Conservation (phyloP, 2,113 vertebrate genomes). For the Gila orcuttii region DNA sequence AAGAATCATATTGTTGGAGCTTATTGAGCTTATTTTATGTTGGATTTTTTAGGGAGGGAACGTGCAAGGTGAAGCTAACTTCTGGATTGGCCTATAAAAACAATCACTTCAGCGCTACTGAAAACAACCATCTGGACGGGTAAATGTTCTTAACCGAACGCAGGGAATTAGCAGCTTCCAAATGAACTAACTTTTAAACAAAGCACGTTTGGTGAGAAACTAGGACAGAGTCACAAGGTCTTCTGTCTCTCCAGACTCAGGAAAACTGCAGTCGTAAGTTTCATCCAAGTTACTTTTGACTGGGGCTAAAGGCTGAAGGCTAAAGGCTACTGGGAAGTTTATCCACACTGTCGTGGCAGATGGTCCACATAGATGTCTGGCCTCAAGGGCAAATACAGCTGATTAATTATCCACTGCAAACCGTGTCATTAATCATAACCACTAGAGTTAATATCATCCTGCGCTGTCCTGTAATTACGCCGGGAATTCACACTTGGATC, state of each 20-base stretch:
- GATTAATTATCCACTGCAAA: conserved; percentile 51
- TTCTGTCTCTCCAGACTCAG: neutral
- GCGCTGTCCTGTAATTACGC: conserved; percentile 8
- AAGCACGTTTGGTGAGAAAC: neutral
- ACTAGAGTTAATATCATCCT: conserved; percentile 41
- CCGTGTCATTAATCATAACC: conserved; percentile 51
- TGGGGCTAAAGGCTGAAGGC: neutral
- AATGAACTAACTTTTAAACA: neutral
- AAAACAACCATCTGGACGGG: neutral
- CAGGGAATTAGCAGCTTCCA: conserved; percentile 13
- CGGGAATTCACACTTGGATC: conserved; percentile 14
- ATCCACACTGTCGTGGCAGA: conserved; percentile 18
- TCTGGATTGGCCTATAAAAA: neutral
- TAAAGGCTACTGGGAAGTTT: neutral
- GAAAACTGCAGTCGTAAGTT: neutral
- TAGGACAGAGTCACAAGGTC: conserved; percentile 18
- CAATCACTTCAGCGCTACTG: neutral
- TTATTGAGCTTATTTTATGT: neutral
- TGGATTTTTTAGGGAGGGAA: neutral
- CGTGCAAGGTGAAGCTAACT: neutral
- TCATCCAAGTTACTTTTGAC: neutral
- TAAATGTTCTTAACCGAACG: neutral
- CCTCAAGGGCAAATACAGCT: conserved; percentile 36
- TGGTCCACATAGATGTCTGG: conserved; percentile 40
- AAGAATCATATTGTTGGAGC: neutral